phyloP scores from a whole-genome alignment of 2,797 vertebrate genomes.

The Trichosurus vulpecula region DNA sequence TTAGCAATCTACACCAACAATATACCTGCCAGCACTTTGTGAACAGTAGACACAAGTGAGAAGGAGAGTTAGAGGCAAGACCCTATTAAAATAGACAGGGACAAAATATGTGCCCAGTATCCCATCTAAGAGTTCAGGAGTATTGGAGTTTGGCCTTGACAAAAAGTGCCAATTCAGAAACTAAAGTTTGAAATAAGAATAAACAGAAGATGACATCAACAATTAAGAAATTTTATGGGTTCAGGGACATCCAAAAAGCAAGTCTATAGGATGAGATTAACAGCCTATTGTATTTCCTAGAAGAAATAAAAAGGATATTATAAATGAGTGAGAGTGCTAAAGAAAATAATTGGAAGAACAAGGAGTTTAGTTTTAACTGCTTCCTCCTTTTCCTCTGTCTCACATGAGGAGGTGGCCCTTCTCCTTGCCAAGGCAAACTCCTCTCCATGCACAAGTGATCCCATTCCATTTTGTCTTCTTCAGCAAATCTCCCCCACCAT shows the following conservation, averaged over 20 bases:
- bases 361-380: neutral
- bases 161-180: neutral
- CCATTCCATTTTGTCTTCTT: too few relatives aligned
- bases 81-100: neutral
- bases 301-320: neutral
- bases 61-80: neutral
- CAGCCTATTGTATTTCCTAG: neutral
- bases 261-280: neutral
- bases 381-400: neutral
- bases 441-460: too few relatives aligned
- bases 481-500: too few relatives aligned
- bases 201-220: neutral
- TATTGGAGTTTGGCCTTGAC: neutral
- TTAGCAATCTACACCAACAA: neutral
- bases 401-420: too few relatives aligned
- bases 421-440: too few relatives aligned
- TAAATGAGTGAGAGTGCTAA: neutral
- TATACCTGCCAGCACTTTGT: neutral
- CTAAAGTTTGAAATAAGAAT: neutral
- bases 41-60: neutral
- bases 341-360: neutral
- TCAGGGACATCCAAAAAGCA: neutral
- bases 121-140: neutral
- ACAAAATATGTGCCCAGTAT: neutral
- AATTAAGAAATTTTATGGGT: neutral